A percentile compares a stretch with the other conserved stretches of the same genome.
Conservation (phyloP, 1,140 invertebrate genomes). For the Leptonema lineaticorne region DNA sequence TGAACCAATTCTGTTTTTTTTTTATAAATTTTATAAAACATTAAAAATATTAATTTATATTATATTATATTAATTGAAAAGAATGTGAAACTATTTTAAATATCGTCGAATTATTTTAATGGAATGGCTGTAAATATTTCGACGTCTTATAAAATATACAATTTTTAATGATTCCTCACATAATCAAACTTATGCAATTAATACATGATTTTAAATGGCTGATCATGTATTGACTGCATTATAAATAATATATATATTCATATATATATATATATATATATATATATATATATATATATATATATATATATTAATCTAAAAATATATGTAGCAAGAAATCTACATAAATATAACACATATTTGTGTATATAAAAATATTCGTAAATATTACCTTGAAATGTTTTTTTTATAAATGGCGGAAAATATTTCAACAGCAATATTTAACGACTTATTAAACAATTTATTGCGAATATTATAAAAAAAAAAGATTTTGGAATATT, state of each 20-base stretch:
- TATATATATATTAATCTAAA: no score
- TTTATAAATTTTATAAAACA: neutral
- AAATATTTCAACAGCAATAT: constrained; percentile 22
- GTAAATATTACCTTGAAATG: constrained; percentile 4
- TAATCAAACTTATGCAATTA: neutral
- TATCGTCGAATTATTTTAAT: constrained; percentile 15
- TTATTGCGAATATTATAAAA: constrained; percentile 7
- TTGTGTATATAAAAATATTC: neutral
- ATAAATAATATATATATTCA: no score
- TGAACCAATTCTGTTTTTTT: neutral
- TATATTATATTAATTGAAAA: neutral
- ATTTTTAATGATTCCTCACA: no score
- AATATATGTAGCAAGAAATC: no score
- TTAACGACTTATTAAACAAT: neutral
- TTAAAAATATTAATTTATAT: neutral
- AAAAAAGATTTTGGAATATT: constrained; percentile 10
- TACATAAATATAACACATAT: no score
- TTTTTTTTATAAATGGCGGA: constrained; percentile 22
- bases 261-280: no score
- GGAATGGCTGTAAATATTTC: constrained; percentile 28
- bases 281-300: no score
- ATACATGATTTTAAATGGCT: neutral
- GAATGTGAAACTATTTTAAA: neutral
- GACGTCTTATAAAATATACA: neutral
- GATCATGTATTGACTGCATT: neutral